Conservation (phyloP, 2,797 vertebrate genomes). For the Poeciliopsis infans region DNA sequence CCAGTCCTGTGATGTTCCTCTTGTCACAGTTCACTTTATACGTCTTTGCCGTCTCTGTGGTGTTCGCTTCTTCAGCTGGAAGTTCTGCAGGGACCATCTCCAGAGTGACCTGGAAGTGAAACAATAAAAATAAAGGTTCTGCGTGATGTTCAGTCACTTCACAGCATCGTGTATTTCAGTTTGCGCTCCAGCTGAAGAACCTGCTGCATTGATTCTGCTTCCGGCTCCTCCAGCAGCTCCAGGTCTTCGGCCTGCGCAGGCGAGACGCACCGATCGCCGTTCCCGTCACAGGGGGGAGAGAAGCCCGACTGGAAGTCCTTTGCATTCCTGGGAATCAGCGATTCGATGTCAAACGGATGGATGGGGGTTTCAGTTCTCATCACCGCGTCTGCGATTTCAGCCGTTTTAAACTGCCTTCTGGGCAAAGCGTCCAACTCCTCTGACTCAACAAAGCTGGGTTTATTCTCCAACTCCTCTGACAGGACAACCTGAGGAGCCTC, state of each 20-base stretch:
- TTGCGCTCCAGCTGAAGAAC: constrained; percentile 28
- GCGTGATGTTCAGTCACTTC: too few species aligned
- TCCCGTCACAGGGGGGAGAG: constrained; percentile 70
- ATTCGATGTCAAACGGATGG: constrained; percentile 76
- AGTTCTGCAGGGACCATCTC: constrained; percentile 71
- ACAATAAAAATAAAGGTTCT: neutral
- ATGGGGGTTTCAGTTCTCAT: constrained; percentile 77
- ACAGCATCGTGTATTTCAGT: neutral
- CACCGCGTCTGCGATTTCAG: constrained; percentile 87
- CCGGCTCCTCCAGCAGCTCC: constrained; percentile 15
- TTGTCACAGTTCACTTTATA: constrained; percentile 94
- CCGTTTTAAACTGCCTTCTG: constrained; percentile 81
- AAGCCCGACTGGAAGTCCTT: constrained; percentile 68
- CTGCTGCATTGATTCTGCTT: constrained; percentile 56
- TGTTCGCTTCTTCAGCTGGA: constrained; percentile 79
- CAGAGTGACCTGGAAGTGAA: constrained; percentile 64
- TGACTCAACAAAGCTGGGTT: constrained; percentile 71
- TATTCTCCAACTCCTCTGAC: constrained; percentile 65
- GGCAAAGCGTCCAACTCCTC: constrained; percentile 61
- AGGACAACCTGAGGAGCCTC: constrained; percentile 48
- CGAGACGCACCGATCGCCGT: constrained; percentile 45
- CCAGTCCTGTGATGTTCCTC: constrained; percentile 84
- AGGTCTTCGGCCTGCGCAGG: constrained; percentile 13
- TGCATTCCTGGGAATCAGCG: constrained; percentile 82
- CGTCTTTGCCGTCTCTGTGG: constrained; percentile 84